Evolutionary conservation across 2,888 invertebrate genomes (phyloP), one percentile per base, ranked within the genome.

Genomic region (Clusia tigrina): DNA sequence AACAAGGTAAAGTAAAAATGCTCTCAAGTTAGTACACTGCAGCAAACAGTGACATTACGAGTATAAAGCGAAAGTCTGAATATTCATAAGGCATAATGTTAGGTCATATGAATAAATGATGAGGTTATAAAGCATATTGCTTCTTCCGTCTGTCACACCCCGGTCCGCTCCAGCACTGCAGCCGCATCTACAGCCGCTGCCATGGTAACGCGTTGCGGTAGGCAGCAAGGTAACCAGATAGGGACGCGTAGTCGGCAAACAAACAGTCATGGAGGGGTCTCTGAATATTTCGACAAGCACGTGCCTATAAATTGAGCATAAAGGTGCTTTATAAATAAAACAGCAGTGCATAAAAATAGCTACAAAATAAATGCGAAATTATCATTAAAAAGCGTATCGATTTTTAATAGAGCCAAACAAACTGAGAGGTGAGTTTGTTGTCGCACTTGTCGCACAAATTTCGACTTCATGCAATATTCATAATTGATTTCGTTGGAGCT

Each of bases 71-170:
- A 6, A 22, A 20, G 22, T 20, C 18, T 48, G 48, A 48, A 48
- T 48, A 48, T 48, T 48, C 48, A 48, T 48, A 20, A 48, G 42
- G 42, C 42, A 42, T 42, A 42, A 42, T 18, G 18, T 48, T 20
- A 48, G 48, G 48, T 48, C 48, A 48, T 48, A 48, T 48, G 48
- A 48, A 48, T 48, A 9, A 48, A 22, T 48, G 5, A 48, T 48
- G 48, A 48, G 48, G 48, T 48, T 48, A 48, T 48, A 20, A 48
- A 48, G 48, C 48, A 48, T 48, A 48, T 48, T 48, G 48, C 48
- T 18, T 22, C 48, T 48, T 48, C 48, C 48, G 18, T 22, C 22
- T 18, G 18, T 48, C 32, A 12, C 32, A 32, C 32, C 6, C 6
- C 32, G 32, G 6, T 12, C 6, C 32, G 32, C 32, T 9, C 32